Base-by-base conservation (phyloP, 2,113 vertebrate genomes). In the Paratilapia polleni region DNA sequence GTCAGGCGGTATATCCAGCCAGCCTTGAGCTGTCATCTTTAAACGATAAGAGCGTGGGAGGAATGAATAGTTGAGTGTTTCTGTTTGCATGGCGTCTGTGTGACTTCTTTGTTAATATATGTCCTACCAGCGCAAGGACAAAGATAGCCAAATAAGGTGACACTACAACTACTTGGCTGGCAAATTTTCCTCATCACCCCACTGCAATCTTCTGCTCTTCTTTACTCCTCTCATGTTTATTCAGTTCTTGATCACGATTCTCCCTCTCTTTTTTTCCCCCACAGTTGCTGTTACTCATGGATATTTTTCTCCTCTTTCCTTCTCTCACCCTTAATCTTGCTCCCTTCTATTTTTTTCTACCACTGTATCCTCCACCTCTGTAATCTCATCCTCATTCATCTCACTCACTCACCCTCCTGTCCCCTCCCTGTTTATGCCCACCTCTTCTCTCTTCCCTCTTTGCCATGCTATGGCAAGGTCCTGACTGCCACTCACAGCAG, bases 401-500 rank as follows among this genome's bases (percentile, higher is more conserved):
- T 88, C 83, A 58, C 56, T 88, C 83, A 76, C 74, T 41, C 34
- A 34, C 28, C 6, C 3, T 8, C 13, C 24, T 17, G 19, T 26
- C 60, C 28, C 28, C n/a, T 47, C 15, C 47, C 26, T 64, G 41
- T 77, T 82, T 47, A 59, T 73, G 34, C 56, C 68, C 52, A 57
- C 47, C 26, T 49, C 78, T 56, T 8, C 34, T 19, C 68, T 57
- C 63, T 22, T 26, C 63, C 20, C 31, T 73, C 60, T 52, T 57
- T 57, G 54, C 66, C 74, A 54, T 38, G 70, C 22, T 15, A 47
- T 43, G 81, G 76, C 84, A 84, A 78, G 88, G 81, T 87, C 90
- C 83, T 82, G 80, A 77, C 81, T 87, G 85, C 86, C 87, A 82
- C 81, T 94, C 91, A 90, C 92, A 88, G 88, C 64, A 85, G 94